These are phyloP conservation scores for Prionace glauca DNA, from an alignment of 2,797 vertebrate species.

Conservation along the genomic window DNA sequence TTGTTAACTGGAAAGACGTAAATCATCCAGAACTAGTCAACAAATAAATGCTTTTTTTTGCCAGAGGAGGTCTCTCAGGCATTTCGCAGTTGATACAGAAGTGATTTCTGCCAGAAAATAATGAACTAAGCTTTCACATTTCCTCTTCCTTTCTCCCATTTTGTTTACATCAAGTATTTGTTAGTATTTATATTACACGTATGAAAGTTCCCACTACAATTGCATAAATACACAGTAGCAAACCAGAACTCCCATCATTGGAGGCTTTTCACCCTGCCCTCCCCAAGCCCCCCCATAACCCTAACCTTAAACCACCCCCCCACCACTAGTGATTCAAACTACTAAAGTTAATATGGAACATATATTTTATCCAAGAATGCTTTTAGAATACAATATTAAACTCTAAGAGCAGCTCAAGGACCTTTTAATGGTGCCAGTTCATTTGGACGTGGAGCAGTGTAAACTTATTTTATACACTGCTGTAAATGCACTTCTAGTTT, in stretches of 20 bases:
- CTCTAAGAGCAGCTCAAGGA: neutral
- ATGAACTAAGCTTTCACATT: conserved; percentile 42
- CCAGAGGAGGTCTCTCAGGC: conserved; percentile 40
- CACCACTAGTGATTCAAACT: neutral
- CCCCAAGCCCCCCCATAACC: too few species aligned
- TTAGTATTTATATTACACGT: neutral
- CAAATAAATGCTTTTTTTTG: neutral
- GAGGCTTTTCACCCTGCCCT: too few species aligned
- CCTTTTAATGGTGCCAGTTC: neutral
- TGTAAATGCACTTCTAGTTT: neutral
- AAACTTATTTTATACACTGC: conserved; percentile 1
- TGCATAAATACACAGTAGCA: neutral
- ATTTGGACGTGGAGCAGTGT: neutral
- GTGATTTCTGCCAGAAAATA: conserved; percentile 46
- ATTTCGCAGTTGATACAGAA: conserved; percentile 46
- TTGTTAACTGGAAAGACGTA: conserved; percentile 2
- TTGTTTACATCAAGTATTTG: conserved; percentile 9
- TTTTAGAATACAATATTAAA: neutral
- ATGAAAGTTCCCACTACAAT: neutral
- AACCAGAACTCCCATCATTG: neutral
- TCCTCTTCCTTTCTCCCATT: conserved; percentile 20
- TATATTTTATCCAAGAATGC: neutral
- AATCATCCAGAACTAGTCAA: conserved; percentile 20
- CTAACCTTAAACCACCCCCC: too few species aligned
- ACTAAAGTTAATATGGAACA: too few species aligned